These are phyloP conservation scores for Rhinopithecus roxellana DNA, from an alignment of 2,113 vertebrate species.

Conservation along the genomic window DNA sequence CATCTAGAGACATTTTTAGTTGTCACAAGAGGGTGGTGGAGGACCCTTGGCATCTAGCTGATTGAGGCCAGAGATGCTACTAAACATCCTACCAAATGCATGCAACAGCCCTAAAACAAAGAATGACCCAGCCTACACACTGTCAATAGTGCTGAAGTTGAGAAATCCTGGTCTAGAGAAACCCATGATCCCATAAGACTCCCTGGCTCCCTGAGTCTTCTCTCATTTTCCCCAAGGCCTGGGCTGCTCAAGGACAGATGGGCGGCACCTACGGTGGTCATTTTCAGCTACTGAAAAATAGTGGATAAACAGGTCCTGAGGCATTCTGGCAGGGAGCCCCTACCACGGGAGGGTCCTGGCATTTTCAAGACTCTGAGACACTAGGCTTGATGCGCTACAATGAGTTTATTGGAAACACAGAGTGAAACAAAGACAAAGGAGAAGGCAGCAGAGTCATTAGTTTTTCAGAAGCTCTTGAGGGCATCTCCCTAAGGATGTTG, in stretches of 20 bases:
- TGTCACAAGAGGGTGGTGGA: not conserved
- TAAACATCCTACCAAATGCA: not conserved
- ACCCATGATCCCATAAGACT: not conserved
- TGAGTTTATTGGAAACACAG: slow-evolving; percentile 74
- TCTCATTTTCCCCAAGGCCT: not conserved
- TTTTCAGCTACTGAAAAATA: not conserved
- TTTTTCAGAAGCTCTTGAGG: not conserved
- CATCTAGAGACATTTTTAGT: not conserved
- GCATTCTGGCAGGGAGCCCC: not conserved
- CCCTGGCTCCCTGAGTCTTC: not conserved
- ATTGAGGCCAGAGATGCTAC: not conserved
- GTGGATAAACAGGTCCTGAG: not conserved
- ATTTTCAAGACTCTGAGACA: slow-evolving; percentile 44
- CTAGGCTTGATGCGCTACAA: slow-evolving; percentile 56
- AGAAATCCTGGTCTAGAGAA: not conserved
- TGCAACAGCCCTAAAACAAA: not conserved
- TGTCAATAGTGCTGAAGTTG: not conserved
- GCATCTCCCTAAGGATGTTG: not conserved
- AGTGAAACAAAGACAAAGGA: slow-evolving; percentile 40
- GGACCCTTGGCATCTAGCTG: not conserved
- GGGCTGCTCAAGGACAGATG: not conserved
- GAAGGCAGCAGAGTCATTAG: not conserved
- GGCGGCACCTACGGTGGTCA: not conserved
- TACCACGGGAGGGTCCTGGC: not conserved
- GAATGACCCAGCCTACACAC: not conserved